phyloP scores from a whole-genome alignment of 2,888 invertebrate genomes.

The Pemphredon lugubris region DNA sequence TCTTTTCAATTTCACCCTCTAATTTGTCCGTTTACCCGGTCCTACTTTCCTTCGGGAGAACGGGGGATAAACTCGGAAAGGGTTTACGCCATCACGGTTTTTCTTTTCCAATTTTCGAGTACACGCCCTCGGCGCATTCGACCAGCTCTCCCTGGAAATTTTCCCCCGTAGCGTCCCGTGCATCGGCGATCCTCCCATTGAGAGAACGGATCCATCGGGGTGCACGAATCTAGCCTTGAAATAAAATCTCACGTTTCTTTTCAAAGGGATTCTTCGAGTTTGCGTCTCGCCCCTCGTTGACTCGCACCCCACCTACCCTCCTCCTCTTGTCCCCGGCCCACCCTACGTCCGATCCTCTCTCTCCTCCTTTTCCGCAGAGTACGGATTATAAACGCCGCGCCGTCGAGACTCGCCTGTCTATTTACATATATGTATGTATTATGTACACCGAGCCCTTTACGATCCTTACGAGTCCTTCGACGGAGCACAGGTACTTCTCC shows the following conservation, averaged over 20 bases:
- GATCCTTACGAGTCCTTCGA: conserved; percentile 20
- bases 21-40: not conserved
- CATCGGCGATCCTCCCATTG: not conserved
- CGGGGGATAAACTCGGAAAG: no score
- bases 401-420: conserved; percentile 47
- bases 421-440: conserved; percentile 63
- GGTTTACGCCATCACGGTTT: no score
- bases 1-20: not conserved
- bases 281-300: conserved; percentile 7
- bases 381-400: conserved; percentile 46
- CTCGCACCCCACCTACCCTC: conserved; percentile 13
- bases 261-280: conserved; percentile 23
- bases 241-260: conserved; percentile 34
- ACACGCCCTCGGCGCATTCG: no score
- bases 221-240: conserved; percentile 22
- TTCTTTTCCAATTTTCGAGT: no score
- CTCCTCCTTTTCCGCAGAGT: conserved; percentile 42
- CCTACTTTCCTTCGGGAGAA: not conserved
- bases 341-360: conserved; percentile 35
- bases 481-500: conserved; percentile 37
- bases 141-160: not conserved
- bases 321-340: conserved; percentile 10
- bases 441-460: conserved; percentile 44
- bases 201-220: not conserved
- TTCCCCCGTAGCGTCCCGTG: not conserved